Percentiles rank a stretch among this genome's conserved stretches.
phyloP scores from a whole-genome alignment of 2,113 vertebrate genomes.

The Ivindomyrus marchei region DNA sequence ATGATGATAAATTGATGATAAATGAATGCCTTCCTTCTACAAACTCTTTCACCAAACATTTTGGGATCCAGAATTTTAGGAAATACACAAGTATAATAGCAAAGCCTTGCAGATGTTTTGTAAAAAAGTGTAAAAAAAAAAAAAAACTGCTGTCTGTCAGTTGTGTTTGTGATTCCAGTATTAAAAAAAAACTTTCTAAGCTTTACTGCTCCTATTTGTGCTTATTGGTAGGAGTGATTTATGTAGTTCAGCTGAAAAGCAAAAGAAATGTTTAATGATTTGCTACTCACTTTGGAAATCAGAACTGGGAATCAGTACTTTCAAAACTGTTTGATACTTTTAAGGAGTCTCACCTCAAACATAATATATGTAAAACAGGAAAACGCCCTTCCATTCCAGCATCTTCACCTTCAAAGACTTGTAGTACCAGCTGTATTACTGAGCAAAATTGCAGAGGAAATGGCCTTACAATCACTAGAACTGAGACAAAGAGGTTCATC shows the following conservation, averaged over 20 bases:
- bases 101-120: neutral
- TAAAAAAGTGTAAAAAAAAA: neutral
- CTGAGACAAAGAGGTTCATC: neutral
- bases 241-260: neutral
- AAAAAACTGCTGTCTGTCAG: conserved; percentile 1
- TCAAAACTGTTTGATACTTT: neutral
- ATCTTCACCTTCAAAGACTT: neutral
- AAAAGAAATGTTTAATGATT: neutral
- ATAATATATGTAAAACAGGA: neutral
- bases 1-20: neutral
- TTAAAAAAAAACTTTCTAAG: neutral
- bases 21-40: neutral
- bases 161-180: neutral
- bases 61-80: neutral
- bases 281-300: neutral
- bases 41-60: neutral
- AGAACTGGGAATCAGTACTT: neutral
- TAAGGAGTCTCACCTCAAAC: neutral
- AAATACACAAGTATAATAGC: neutral
- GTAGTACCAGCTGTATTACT: neutral
- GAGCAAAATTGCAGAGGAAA: neutral
- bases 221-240: neutral
- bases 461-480: neutral
- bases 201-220: neutral
- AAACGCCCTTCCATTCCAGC: neutral